Percentiles rank a stretch among this genome's conserved stretches.
phyloP scores from a whole-genome alignment of 2,888 invertebrate species.

The Steinernema scapterisci region DNA sequence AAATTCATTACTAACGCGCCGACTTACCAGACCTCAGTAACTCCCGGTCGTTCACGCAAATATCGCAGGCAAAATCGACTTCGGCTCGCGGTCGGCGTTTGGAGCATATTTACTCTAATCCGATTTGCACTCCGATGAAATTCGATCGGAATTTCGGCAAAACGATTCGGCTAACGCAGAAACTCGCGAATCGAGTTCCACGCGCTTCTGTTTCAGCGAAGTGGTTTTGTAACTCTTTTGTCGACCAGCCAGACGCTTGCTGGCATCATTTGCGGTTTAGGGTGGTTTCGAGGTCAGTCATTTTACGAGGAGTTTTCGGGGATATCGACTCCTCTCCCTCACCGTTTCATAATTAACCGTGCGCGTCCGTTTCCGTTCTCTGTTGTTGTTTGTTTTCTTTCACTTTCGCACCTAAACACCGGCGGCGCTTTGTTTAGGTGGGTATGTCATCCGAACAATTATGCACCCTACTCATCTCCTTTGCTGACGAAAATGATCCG shows the following conservation, averaged over 20 bases:
- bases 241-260: neutral
- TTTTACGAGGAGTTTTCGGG: conserved; percentile 15
- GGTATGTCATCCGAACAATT: conserved; percentile 28
- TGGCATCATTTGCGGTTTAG: neutral
- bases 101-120: conserved; percentile 2
- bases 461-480: conserved; percentile 34
- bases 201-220: neutral
- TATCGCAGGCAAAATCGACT: neutral
- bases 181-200: neutral
- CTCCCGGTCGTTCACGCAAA: neutral
- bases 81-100: neutral
- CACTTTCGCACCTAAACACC: neutral
- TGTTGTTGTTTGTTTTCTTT: neutral
- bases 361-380: neutral
- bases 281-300: neutral
- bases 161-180: conserved; percentile 17
- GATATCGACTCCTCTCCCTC: conserved; percentile 7
- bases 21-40: too few relatives aligned
- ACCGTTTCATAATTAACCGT: conserved; percentile 12
- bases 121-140: conserved; percentile 29
- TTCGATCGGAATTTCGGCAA: neutral
- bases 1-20: too few relatives aligned
- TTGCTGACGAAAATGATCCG: conserved; percentile 47
- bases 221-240: conserved; percentile 14
- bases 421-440: neutral